Percentiles rank a stretch among this genome's conserved stretches.
These are phyloP conservation scores for Xanthia icteritia DNA, from an alignment of 2,888 invertebrate species.

Conservation along the genomic window DNA sequence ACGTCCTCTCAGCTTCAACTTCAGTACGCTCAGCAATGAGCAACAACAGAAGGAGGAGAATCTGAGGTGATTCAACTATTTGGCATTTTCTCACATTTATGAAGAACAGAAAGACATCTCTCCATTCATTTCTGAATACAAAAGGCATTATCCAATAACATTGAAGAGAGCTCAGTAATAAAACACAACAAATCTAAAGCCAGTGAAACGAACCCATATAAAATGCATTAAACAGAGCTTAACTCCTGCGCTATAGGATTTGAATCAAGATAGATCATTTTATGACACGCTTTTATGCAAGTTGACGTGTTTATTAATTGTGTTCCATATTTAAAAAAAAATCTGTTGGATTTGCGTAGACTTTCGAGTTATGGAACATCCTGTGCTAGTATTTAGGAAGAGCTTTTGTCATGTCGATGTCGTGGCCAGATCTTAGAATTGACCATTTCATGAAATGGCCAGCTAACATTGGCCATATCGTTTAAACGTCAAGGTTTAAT, in stretches of 20 bases:
- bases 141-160: slow-evolving; percentile 18
- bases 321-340: no score
- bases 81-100: slow-evolving; percentile 1
- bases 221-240: slow-evolving; percentile 37
- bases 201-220: slow-evolving; percentile 40
- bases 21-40: not conserved
- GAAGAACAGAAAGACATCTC: slow-evolving; percentile 1
- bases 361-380: no score
- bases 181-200: slow-evolving; percentile 34
- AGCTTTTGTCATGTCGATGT: no score
- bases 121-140: not conserved
- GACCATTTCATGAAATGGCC: no score
- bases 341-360: no score
- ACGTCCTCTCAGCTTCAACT: no score
- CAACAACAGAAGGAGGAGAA: not conserved
- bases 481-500: no score
- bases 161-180: slow-evolving; percentile 21
- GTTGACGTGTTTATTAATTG: not conserved
- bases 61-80: not conserved
- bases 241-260: slow-evolving; percentile 31
- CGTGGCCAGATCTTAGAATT: no score
- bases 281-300: not conserved
- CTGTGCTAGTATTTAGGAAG: no score
- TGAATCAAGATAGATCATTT: slow-evolving; percentile 8
- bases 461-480: no score